These are phyloP conservation scores for Ammodytes marinus DNA, from an alignment of 2,113 vertebrate genomes.

Conservation along the genomic window DNA sequence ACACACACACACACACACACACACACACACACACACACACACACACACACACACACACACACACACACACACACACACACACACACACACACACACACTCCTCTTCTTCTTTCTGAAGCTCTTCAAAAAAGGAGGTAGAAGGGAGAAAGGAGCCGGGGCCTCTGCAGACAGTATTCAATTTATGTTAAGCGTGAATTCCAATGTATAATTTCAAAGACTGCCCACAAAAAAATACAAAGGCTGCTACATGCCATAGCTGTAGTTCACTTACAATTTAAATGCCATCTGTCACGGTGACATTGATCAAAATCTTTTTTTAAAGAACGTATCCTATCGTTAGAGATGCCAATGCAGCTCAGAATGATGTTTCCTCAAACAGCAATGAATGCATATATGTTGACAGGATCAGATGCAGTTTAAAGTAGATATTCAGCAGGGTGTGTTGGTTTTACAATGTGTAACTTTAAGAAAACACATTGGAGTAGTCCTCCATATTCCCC, in stretches of 20 bases:
- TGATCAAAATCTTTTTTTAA: neutral
- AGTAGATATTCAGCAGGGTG: neutral
- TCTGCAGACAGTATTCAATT: constrained; percentile 48
- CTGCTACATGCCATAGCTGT: neutral
- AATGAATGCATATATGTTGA: neutral
- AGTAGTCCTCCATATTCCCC: neutral
- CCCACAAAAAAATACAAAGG: neutral
- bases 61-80: constrained; percentile 40
- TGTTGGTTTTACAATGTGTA: neutral
- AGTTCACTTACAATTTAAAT: neutral
- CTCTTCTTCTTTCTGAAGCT: constrained; percentile 65
- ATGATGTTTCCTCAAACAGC: neutral
- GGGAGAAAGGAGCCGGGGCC: constrained; percentile 52
- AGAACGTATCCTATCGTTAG: neutral
- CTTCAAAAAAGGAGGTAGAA: constrained; percentile 66
- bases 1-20: constrained; percentile 26
- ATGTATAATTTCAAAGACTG: constrained; percentile 29
- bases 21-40: constrained; percentile 28
- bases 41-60: constrained; percentile 22
- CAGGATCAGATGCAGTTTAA: neutral
- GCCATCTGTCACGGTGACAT: neutral
- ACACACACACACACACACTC: constrained; percentile 7
- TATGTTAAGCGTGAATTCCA: constrained; percentile 45
- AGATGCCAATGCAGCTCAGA: neutral
- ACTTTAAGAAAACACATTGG: neutral